A percentile compares a stretch with the other conserved stretches of the same genome.
Conservation (phyloP, 23 tunicate species). For the Corella eumyota region DNA sequence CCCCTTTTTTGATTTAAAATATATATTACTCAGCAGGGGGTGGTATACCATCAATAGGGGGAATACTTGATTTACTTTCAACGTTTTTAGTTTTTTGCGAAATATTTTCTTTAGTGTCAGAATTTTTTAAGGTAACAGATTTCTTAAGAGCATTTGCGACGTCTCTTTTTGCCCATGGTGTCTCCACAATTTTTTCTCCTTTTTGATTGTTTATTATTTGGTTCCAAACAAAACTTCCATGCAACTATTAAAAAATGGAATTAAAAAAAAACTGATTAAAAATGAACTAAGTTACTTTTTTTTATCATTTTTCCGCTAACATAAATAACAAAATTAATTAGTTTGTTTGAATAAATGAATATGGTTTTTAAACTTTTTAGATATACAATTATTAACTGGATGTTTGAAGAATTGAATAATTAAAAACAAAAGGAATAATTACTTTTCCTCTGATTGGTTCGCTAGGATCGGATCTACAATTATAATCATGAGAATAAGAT, state of each 20-base stretch:
- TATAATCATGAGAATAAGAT: conserved; percentile 46
- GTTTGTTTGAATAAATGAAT: background rate
- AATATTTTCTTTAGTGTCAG: too few species aligned
- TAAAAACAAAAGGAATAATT: background rate
- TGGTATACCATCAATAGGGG: conserved; percentile 52
- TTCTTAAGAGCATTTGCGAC: conserved; percentile 7
- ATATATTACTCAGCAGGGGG: conserved; percentile 11
- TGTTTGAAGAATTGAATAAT: background rate
- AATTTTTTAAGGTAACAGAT: background rate
- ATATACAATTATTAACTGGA: background rate
- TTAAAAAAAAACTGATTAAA: too few species aligned
- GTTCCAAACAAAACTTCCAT: conserved; percentile 75
- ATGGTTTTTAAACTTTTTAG: background rate
- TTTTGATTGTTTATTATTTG: conserved; percentile 17
- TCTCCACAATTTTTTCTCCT: conserved; percentile 24
- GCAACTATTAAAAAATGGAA: conserved; percentile 39
- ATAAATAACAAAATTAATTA: background rate
- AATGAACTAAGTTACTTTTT: background rate
- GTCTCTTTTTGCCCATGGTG: conserved; percentile 49
- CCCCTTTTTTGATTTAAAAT: too few species aligned
- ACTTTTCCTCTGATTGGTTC: conserved; percentile 76
- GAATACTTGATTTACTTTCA: conserved; percentile 6
- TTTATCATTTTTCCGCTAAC: too few species aligned
- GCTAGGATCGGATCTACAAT: conserved; percentile 27
- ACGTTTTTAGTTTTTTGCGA: too few species aligned